These are phyloP conservation scores for Speoplatyrhinus poulsoni DNA, from an alignment of 2,113 vertebrate genomes.

Conservation along the genomic window DNA sequence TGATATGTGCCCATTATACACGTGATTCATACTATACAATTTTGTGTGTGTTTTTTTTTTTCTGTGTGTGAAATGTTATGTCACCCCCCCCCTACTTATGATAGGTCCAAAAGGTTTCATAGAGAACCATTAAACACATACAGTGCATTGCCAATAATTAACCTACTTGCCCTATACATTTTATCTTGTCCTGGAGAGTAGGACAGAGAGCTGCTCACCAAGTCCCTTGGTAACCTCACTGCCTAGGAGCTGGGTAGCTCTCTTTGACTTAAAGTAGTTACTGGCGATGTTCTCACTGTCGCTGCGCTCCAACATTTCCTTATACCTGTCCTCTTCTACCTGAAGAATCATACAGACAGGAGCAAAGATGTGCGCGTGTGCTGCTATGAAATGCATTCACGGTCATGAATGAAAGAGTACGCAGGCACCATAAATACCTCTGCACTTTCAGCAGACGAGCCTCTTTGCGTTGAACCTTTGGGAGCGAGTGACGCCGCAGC, in stretches of 20 bases:
- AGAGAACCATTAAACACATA: no score
- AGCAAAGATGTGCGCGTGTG: background rate
- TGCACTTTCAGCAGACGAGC: conserved; percentile 48
- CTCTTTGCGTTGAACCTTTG: conserved; percentile 47
- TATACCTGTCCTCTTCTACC: conserved; percentile 84
- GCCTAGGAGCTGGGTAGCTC: conserved; percentile 79
- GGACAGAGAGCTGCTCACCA: conserved; percentile 33
- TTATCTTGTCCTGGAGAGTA: no score
- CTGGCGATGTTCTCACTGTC: conserved; percentile 84
- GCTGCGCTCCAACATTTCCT: conserved; percentile 82
- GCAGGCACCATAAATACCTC: conserved; percentile 67
- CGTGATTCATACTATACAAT: no score
- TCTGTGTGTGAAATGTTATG: no score
- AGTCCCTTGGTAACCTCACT: conserved; percentile 60
- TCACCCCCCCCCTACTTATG: no score
- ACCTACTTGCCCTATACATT: no score
- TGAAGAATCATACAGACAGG: conserved; percentile 31
- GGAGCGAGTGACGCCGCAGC: conserved; percentile 71
- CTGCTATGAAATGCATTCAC: background rate
- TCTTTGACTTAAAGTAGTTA: conserved; percentile 82
- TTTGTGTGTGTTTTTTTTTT: no score
- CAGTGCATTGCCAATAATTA: no score
- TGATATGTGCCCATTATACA: background rate
- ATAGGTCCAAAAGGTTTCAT: no score
- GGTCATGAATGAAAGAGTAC: conserved; percentile 27